These are phyloP conservation scores for Tringa solitaria DNA, from an alignment of 2,113 vertebrate genomes.

Conservation along the genomic window DNA sequence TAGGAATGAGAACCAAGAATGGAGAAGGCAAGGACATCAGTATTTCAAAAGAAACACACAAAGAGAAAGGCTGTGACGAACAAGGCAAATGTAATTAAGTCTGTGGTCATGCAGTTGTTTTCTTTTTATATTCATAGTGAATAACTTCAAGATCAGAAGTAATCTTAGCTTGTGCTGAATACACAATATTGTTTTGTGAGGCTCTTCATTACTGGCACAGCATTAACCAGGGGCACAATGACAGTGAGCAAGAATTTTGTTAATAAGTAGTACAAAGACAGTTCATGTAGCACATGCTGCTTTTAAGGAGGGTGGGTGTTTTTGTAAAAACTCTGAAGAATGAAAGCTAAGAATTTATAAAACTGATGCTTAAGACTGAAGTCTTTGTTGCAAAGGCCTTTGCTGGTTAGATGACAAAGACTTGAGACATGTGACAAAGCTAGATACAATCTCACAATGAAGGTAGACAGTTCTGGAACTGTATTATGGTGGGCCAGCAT, in stretches of 20 bases:
- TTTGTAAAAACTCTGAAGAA: background rate
- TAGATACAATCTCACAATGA: background rate
- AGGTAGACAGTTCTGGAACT: background rate
- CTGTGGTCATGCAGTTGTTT: fast-evolving
- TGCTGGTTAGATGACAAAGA: background rate
- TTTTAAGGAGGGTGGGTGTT: background rate
- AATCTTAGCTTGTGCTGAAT: background rate
- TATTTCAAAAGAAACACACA: background rate
- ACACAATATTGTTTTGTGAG: background rate
- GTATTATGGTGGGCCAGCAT: background rate
- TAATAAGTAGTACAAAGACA: background rate
- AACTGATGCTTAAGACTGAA: background rate
- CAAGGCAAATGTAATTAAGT: background rate
- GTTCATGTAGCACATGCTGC: background rate
- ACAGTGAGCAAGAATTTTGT: background rate
- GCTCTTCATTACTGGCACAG: background rate
- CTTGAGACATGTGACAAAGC: background rate
- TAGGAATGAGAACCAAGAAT: background rate
- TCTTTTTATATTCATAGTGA: background rate
- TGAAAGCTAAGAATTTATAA: background rate
- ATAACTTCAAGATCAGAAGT: background rate
- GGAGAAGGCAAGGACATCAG: background rate
- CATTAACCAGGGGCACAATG: background rate
- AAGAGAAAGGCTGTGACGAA: background rate
- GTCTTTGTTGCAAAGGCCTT: background rate